Evolutionary conservation across 2,797 vertebrate species (phyloP).

Genomic region (Paguma larvata): DNA sequence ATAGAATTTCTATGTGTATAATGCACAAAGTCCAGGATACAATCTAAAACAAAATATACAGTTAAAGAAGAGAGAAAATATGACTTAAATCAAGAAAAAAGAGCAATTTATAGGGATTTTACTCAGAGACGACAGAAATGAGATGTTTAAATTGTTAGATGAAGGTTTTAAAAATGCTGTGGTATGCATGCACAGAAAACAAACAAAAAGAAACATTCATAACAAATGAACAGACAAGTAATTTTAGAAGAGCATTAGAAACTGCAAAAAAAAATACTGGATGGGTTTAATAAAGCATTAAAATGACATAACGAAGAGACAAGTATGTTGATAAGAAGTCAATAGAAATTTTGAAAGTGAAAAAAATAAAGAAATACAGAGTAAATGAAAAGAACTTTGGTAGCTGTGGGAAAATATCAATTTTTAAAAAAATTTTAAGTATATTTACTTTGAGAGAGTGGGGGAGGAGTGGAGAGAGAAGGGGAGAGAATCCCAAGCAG

Average conservation of each 20-base stretch:
- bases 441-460: no score
- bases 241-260: not conserved
- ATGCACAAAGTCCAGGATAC: not conserved
- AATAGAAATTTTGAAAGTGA: not conserved
- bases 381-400: not conserved
- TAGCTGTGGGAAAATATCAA: not conserved
- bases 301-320: not conserved
- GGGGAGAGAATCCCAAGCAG: no score
- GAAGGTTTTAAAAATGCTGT: not conserved
- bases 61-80: not conserved
- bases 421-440: no score
- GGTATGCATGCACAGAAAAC: not conserved
- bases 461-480: no score
- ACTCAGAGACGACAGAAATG: no score
- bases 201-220: not conserved
- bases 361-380: not conserved
- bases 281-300: not conserved
- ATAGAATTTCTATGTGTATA: not conserved
- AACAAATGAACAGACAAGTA: not conserved
- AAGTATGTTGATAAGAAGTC: not conserved
- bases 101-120: not conserved
- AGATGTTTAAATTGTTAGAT: not conserved
- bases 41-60: not conserved
- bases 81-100: not conserved
- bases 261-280: not conserved